Conservation (phyloP, 2,888 invertebrate genomes). For the Thyatira batis region DNA sequence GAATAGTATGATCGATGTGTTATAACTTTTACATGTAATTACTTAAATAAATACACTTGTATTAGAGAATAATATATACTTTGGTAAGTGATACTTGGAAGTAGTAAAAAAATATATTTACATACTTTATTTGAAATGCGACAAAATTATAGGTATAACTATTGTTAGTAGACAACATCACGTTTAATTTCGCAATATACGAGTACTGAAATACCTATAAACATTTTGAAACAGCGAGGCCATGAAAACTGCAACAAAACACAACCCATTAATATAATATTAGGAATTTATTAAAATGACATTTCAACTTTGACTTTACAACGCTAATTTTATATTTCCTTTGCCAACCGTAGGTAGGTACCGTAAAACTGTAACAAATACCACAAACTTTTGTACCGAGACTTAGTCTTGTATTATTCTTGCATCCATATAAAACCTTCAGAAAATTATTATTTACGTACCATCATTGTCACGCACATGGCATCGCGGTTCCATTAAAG, state of each 20-base stretch:
- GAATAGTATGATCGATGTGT: too few species aligned
- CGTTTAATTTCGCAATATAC: background rate
- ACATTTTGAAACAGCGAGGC: background rate
- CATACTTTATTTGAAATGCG: too few species aligned
- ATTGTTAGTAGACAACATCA: background rate
- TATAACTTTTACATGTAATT: too few species aligned
- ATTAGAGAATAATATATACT: too few species aligned
- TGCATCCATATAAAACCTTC: slow-evolving; percentile 68
- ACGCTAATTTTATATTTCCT: background rate
- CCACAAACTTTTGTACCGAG: slow-evolving; percentile 56
- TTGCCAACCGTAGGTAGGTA: background rate
- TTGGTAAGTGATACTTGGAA: too few species aligned
- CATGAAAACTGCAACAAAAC: background rate
- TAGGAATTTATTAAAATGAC: background rate
- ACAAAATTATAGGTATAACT: too few species aligned
- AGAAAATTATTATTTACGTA: slow-evolving; percentile 66
- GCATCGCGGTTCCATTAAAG: slow-evolving; percentile 74
- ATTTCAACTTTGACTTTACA: background rate
- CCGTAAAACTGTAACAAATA: slow-evolving; percentile 24
- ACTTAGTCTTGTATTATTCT: slow-evolving; percentile 31
- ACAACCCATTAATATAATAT: background rate
- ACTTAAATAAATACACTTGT: too few species aligned
- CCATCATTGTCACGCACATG: slow-evolving; percentile 79
- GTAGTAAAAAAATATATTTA: too few species aligned
- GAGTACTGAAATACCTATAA: background rate